Evolutionary conservation across 2,888 invertebrate species (phyloP).

Genomic region (Baronia brevicornis): DNA sequence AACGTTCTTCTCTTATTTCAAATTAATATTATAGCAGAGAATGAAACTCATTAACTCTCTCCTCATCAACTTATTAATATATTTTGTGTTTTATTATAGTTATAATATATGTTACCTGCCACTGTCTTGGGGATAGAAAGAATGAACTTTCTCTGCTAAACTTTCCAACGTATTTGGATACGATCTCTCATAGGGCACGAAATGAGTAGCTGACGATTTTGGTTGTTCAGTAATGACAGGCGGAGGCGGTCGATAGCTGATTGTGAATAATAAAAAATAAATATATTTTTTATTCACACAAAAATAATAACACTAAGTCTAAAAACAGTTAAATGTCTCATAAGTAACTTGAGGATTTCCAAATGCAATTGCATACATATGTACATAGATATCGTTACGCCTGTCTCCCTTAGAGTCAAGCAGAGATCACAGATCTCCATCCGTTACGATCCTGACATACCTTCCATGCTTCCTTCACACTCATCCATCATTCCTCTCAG

Average conservation of each 20-base stretch:
- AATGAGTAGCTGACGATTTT: conserved; percentile 84
- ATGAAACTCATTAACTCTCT: no score
- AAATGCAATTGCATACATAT: no score
- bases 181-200: conserved; percentile 90
- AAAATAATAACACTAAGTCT: neutral
- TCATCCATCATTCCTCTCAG: no score
- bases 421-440: no score
- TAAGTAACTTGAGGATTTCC: no score
- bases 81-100: neutral
- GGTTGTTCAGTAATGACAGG: conserved; percentile 95
- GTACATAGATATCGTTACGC: no score
- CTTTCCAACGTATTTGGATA: conserved; percentile 93
- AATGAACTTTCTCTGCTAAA: conserved; percentile 93
- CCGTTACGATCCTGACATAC: no score
- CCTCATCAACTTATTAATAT: conserved; percentile 3
- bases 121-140: conserved; percentile 79
- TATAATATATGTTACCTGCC: conserved; percentile 37
- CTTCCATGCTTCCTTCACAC: no score
- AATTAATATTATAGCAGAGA: no score
- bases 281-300: neutral
- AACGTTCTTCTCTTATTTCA: no score
- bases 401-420: no score
- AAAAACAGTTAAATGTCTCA: no score
- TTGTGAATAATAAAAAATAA: conserved; percentile 20
- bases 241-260: conserved; percentile 86